Base-by-base conservation (phyloP, 2,888 invertebrate genomes). In the Hoplodrina ambigua region DNA sequence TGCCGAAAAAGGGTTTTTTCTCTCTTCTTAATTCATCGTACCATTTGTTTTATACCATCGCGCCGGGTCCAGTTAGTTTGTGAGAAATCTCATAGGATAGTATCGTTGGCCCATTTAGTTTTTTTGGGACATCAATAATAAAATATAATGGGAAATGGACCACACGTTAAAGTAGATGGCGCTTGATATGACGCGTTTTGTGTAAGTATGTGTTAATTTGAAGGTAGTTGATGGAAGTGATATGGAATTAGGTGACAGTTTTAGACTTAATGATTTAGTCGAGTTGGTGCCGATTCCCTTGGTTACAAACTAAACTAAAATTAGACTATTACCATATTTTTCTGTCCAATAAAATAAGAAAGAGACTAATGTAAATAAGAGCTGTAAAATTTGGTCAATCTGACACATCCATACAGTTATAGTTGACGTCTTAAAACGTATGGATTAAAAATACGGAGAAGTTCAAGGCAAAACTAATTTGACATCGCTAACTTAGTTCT, bases 1-100 rank as follows among this genome's bases (percentile, higher is more conserved):
- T 88, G 94, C 95, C 95, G 95, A 95, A 94, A 94, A 92, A 91
- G 87, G 81, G 85, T 80, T 87, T 89, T 91, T 91, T 89, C 13
- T 46, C 55, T 85, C 86, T 25, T 88, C 86, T 86, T 85, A 88
- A 90, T 89, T 89, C 87, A 84, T 86, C 84, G 83, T 88, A 85
- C 88, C 93, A 92, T 93, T 93, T 92, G 92, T 93, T 92, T 92
- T 92, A 89, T 86, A 84, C 74, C 81, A 83, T 85, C 84, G 86
- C 88, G 89, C 59, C 87, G 72, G 56, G 61, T 59, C 85, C 87
- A 78, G 84, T 86, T 86, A 88, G 86, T 86, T 87, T 90, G 90
- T 92, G 90, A 92, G 93, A 92, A 92, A 90, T 89, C 75, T 80
- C 69, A 78, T 83, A 82, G 83, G 74, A 78, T 75, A 74, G 57